Evolutionary conservation across 2,888 invertebrate species (phyloP).

Genomic region (Noctua janthina): DNA sequence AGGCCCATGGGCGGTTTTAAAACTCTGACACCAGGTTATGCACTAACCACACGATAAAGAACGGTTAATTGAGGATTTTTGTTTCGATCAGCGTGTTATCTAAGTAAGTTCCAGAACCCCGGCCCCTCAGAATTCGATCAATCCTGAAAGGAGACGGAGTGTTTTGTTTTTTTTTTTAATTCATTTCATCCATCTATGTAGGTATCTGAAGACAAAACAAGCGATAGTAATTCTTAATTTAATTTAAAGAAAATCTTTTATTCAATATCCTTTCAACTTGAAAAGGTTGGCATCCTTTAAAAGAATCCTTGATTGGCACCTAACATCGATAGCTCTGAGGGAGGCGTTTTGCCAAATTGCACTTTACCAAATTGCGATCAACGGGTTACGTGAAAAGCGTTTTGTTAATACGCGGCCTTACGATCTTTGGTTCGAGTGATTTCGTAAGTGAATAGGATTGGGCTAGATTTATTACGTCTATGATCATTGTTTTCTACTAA

Average conservation of each 20-base stretch:
- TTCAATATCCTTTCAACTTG: constrained; percentile 21
- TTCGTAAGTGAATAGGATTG: constrained; percentile 33
- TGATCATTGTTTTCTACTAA: constrained; percentile 15
- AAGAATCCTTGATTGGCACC: constrained; percentile 71
- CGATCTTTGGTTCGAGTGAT: constrained; percentile 32
- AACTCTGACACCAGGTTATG: too few relatives aligned
- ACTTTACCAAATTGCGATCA: constrained; percentile 75
- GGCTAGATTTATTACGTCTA: constrained; percentile 42
- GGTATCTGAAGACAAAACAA: not conserved
- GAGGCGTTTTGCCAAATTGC: constrained; percentile 72
- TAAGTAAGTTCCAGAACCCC: not conserved
- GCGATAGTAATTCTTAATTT: not conserved
- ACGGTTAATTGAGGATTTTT: too few relatives aligned
- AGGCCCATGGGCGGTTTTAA: too few relatives aligned
- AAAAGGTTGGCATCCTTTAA: constrained; percentile 60
- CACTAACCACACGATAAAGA: too few relatives aligned
- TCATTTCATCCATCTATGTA: not conserved
- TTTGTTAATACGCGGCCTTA: constrained; percentile 62
- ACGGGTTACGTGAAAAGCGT: constrained; percentile 50
- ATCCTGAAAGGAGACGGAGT: not conserved
- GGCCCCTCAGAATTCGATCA: not conserved
- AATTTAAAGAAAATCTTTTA: constrained; percentile 38
- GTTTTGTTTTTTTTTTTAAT: not conserved
- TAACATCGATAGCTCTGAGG: constrained; percentile 56
- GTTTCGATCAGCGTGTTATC: too few relatives aligned